Conservation (phyloP, 1,140 invertebrate genomes). For the Chelonus insularis region DNA sequence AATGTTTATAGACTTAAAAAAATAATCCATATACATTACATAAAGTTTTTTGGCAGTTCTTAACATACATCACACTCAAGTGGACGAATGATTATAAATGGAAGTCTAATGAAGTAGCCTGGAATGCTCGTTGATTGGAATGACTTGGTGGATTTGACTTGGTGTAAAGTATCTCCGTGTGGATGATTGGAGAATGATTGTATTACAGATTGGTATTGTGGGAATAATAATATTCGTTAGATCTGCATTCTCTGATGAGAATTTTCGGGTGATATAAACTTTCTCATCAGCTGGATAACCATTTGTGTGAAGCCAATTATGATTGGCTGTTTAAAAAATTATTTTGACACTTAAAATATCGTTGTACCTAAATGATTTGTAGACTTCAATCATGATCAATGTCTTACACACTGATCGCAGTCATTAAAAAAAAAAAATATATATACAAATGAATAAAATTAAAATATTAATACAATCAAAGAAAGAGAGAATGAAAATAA, state of each 20-base stretch:
- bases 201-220: neutral
- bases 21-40: neutral
- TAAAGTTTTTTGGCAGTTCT: neutral
- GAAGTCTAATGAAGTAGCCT: slow-evolving; percentile 33
- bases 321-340: too few species aligned
- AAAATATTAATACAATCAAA: too few species aligned
- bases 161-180: slow-evolving; percentile 15
- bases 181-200: slow-evolving; percentile 27
- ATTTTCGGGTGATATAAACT: neutral
- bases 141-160: slow-evolving; percentile 31
- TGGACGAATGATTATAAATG: slow-evolving; percentile 22
- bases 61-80: neutral
- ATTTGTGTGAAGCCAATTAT: neutral
- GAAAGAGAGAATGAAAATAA: too few species aligned
- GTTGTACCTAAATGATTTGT: too few species aligned
- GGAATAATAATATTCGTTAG: slow-evolving; percentile 13
- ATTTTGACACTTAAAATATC: too few species aligned
- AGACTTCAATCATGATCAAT: too few species aligned
- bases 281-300: neutral
- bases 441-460: too few species aligned
- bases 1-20: too few species aligned
- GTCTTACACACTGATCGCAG: too few species aligned
- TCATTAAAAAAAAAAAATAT: too few species aligned
- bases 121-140: slow-evolving; percentile 32
- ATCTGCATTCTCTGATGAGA: slow-evolving; percentile 19